Conservation (phyloP, 1,140 invertebrate genomes). For the Periplaneta americana region DNA sequence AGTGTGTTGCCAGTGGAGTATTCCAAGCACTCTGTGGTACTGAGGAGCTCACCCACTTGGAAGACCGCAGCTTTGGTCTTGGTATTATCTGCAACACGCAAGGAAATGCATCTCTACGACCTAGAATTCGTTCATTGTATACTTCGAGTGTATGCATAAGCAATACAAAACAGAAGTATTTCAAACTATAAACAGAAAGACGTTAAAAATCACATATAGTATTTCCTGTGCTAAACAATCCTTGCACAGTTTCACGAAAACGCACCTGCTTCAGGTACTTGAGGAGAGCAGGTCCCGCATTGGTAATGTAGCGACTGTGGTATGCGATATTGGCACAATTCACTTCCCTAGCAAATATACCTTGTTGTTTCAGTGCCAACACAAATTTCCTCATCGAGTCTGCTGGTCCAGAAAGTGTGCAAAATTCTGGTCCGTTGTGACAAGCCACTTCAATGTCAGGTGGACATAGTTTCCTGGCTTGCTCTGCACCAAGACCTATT, state of each 20-base stretch:
- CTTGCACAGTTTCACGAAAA: too few species aligned
- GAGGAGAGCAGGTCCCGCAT: conserved; percentile 66
- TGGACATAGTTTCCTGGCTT: conserved; percentile 34
- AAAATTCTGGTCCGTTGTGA: conserved; percentile 62
- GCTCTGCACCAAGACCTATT: not conserved
- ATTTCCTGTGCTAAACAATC: too few species aligned
- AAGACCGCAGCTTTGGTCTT: conserved; percentile 40
- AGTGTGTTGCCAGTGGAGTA: conserved; percentile 38
- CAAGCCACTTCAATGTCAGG: conserved; percentile 60
- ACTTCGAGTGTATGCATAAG: too few species aligned
- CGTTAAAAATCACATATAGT: not conserved
- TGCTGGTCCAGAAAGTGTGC: conserved; percentile 64
- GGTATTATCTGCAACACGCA: conserved; percentile 36
- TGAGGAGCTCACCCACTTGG: conserved; percentile 51
- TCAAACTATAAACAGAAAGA: not conserved
- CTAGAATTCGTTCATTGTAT: too few species aligned
- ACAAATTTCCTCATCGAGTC: conserved; percentile 43
- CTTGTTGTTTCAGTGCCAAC: conserved; percentile 42
- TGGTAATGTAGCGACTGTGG: conserved; percentile 71
- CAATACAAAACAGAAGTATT: not conserved
- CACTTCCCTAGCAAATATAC: conserved; percentile 59
- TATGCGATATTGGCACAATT: conserved; percentile 64
- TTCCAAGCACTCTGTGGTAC: conserved; percentile 46
- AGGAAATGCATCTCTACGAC: too few species aligned
- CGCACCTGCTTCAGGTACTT: conserved; percentile 60